phyloP scores from a whole-genome alignment of 2,113 vertebrate genomes.

The Nibea coibor region DNA sequence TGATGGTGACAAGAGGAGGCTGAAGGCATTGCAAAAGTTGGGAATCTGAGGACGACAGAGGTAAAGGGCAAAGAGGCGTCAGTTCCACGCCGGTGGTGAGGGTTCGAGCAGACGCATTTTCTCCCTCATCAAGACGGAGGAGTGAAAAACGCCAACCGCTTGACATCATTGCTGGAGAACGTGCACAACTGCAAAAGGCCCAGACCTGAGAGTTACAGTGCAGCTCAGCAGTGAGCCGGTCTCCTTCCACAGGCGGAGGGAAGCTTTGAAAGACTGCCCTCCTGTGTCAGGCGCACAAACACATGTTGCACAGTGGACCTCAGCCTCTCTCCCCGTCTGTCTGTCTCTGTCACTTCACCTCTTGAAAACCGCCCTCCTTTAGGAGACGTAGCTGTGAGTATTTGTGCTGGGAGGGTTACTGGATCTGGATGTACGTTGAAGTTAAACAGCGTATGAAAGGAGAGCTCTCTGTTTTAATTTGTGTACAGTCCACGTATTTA shows the following conservation, averaged over 20 bases:
- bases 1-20: constrained; percentile 6
- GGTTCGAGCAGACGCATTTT: background rate
- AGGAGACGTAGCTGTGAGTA: constrained; percentile 9
- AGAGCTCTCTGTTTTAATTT: constrained; percentile 1
- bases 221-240: constrained; percentile 3
- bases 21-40: background rate
- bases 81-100: background rate
- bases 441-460: constrained; percentile 10
- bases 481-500: constrained; percentile 6
- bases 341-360: background rate
- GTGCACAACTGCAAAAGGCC: background rate
- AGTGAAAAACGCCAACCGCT: background rate
- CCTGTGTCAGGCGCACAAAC: constrained; percentile 80
- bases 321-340: background rate
- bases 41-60: background rate
- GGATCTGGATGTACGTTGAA: background rate
- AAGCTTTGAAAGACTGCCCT: constrained; percentile 83
- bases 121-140: background rate
- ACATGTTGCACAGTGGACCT: constrained; percentile 60
- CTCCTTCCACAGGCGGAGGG: constrained; percentile 12
- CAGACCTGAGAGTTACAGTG: constrained; percentile 1
- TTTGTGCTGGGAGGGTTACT: constrained; percentile 6
- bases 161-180: background rate
- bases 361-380: constrained; percentile 19
- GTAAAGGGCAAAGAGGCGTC: background rate